Base-by-base conservation (phyloP, 2,113 vertebrate species). In the Gymnarchus niloticus region DNA sequence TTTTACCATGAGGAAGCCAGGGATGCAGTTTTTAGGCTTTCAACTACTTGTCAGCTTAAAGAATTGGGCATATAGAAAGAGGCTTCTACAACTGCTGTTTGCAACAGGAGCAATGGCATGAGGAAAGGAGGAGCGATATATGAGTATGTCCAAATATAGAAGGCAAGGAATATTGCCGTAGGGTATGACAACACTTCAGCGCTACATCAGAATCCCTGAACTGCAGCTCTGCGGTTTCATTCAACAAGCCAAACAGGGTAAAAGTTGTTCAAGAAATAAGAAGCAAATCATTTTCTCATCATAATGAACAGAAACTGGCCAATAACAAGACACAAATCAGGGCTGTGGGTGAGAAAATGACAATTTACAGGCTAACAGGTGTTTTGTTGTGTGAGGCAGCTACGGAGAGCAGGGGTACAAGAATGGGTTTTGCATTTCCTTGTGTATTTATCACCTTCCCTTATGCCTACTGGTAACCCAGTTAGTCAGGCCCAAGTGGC, bases 21-120 rank as follows among this genome's bases (percentile, higher is more conserved):
- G 12, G 23, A 4, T 21, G 44, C 41, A 44, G 52, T 78, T 23
- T n/a, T 1, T 48, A 48, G 76, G 3, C 21, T 78, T 44, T 48
- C 37, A 23, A 21, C 89, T 87, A 89, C 91, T 91, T 89, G 89
- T 48, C 76, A 78, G 76, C 37, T 37, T 48, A n/a, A 37, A 37
- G 33, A 6, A 19, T 28, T 12, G 19, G 65, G 65, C 65, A 37
- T 33, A 14, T 28, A 73, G 65, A 33, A 73, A 41, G 9, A 6
- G 33, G 19, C 41, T 41, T 73, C 65, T 73, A 17, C 65, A 73
- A 41, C 12, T 19, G 65, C 7, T 52, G 5, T 52, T 12, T 52
- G 51, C 14, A 52, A 52, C 14, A 52, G 51, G 51, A 6, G 51
- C 51, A 52, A 52, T 52, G 51, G 51, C 33, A 2, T 73, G 65